Percentiles rank a stretch among this genome's conserved stretches.
Conservation (phyloP, 2,888 invertebrate species). For the Boloria selene region DNA sequence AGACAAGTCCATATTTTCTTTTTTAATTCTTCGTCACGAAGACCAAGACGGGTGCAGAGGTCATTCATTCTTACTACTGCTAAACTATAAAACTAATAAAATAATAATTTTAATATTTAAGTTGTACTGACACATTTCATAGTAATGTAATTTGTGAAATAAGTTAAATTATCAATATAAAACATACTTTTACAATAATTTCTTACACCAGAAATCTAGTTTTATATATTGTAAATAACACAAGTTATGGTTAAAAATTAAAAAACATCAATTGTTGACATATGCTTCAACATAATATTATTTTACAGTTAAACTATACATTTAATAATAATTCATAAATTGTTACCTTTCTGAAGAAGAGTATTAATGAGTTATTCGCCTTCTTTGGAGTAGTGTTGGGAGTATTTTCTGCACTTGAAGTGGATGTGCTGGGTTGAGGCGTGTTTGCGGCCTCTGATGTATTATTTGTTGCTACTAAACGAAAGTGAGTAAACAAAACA, state of each 20-base stretch:
- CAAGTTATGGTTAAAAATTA: no score
- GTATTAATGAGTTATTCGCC: conserved; percentile 70
- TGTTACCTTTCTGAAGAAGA: conserved; percentile 94
- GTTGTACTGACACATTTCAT: no score
- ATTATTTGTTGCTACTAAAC: conserved; percentile 60
- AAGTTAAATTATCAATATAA: no score
- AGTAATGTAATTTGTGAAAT: no score
- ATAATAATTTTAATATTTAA: background rate
- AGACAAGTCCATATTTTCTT: conserved; percentile 98
- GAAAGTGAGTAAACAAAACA: background rate
- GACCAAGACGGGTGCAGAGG: conserved; percentile 90
- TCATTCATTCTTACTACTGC: conserved; percentile 96
- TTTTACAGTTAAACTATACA: background rate
- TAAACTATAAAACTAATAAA: conserved; percentile 92
- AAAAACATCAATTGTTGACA: no score
- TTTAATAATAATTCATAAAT: background rate
- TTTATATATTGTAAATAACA: no score
- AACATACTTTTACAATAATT: no score
- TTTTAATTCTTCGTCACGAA: conserved; percentile 86
- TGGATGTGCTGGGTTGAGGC: conserved; percentile 46
- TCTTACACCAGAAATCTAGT: no score
- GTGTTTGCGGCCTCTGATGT: conserved; percentile 46
- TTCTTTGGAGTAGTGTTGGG: conserved; percentile 66
- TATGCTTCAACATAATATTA: background rate
- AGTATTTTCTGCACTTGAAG: conserved; percentile 52